Base-by-base conservation (phyloP, 2,113 vertebrate genomes). In the Esox niger region DNA sequence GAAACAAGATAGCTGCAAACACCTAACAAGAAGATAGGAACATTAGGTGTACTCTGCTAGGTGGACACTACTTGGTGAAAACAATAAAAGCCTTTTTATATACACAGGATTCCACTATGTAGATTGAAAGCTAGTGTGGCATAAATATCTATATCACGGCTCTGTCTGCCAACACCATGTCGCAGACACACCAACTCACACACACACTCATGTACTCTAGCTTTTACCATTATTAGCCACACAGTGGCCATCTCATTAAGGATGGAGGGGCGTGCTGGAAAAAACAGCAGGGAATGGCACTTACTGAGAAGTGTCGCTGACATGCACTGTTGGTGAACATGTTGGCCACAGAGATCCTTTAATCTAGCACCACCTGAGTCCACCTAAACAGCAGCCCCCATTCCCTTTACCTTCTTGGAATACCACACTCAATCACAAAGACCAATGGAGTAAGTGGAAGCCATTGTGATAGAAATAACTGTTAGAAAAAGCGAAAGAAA, bases 131-230 rank as follows among this genome's bases (percentile, higher is more conserved):
- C 64, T 78, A 74, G 66, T 68, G 2, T 70, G 73, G 79, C 76
- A 69, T 46, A 20, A 68, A 21, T 73, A n/a, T 78, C 69, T 65
- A 82, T 15, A 33, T 61, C 81, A 82, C 43, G 9, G 69, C 64
- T 69, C 64, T 25, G 74, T 86, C 86, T 88, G 87, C 86, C 87
- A 90, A 86, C 87, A 68, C 82, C 30, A 65, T 78, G 77, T 70
- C 60, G 69, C 79, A 58, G 68, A 75, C 84, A 82, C 84, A 78
- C 80, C 86, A 87, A 78, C 75, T 77, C 57, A 6, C 68, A 74
- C 79, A 83, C 78, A 84, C 85, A 88, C 77, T 79, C 82, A 73
- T 80, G 79, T 84, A 79, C 77, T 84, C 79, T 70, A 65, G 71
- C 79, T 64, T 68, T 70, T 35, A 25, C 72, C 54, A 59, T 82